phyloP scores from a whole-genome alignment of 37 sponge, comb jelly and placozoan species.

The Geodia barretti region DNA sequence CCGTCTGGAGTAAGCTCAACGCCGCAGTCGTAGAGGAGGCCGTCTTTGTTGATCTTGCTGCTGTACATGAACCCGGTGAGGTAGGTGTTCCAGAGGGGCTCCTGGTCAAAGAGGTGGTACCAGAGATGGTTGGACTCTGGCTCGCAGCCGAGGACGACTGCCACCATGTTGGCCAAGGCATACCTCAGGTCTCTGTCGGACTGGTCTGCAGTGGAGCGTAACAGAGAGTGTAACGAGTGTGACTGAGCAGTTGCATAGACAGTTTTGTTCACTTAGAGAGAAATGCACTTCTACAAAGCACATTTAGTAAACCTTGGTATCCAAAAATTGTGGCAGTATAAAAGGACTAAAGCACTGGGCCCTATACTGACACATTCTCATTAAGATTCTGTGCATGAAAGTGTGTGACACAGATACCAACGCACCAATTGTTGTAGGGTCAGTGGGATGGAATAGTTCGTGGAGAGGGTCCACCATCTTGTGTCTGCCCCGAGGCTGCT shows the following conservation, averaged over 20 bases:
- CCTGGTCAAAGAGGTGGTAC: constrained; percentile 70
- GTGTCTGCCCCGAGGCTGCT: background rate
- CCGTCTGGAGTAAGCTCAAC: constrained; percentile 86
- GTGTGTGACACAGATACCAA: too few species aligned
- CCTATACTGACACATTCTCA: too few species aligned
- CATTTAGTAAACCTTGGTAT: too few species aligned
- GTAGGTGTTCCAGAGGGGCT: constrained; percentile 61
- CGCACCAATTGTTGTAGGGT: constrained; percentile 25
- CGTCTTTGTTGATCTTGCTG: constrained; percentile 52
- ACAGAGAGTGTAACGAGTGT: too few species aligned
- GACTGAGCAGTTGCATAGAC: too few species aligned
- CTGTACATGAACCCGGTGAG: constrained; percentile 83
- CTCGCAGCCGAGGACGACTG: constrained; percentile 70
- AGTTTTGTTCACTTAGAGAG: too few species aligned
- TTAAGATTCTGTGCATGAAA: background rate
- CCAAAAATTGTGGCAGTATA: too few species aligned
- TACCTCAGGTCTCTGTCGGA: constrained; percentile 75
- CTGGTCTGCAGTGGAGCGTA: constrained; percentile 41
- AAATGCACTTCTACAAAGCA: background rate
- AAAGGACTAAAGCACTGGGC: too few species aligned
- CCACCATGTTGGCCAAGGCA: constrained; percentile 75
- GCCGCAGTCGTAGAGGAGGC: constrained; percentile 73
- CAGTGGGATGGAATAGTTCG: constrained; percentile 51
- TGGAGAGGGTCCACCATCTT: constrained; percentile 58
- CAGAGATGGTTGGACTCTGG: constrained; percentile 72